Base-by-base conservation (phyloP, 2,113 vertebrate species). In the Dasyurus viverrinus region DNA sequence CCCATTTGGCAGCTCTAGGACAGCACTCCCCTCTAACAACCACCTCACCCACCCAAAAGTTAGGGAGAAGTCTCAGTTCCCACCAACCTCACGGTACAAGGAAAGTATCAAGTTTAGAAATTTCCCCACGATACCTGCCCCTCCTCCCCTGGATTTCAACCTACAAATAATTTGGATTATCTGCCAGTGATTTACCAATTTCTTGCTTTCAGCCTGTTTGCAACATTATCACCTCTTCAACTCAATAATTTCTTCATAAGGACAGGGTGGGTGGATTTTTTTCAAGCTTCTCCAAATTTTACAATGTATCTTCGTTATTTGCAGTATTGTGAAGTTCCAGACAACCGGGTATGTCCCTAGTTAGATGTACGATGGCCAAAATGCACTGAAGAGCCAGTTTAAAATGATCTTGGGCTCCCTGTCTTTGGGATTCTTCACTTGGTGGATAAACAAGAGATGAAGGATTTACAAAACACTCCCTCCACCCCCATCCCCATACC, bases 401-500 rank as follows among this genome's bases (percentile, higher is more conserved):
- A 47, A 42, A 42, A 94, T 68, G 57, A 55, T 47, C n/a, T 54
- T 26, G 0, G 68, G 76, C 48, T 76, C 26, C 3, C 0, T 5
- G 52, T 52, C 90, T 92, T 54, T 25, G 4, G 48, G 93, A n/a
- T 54, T 57, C 76, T 91, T 52, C n/a, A 36, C n/a, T 47, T 53
- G 48, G 84, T 36, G 6, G 47, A 24, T 1, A 25, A 52, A 54
- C 91, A 52, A 16, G 36, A 54, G 46, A 76, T 30, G 54, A 46
- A 27, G 47, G 55, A 26, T 14, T 95, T 91, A 98, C 47, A 97
- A 53, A 53, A 93, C 96, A 0, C 1, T 50, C 22, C 97, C 92
- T 92, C 96, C 96, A 8, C 53, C 23, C 0, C 92, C 92, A 2
- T 97, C 93, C 55, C 97, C 97, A 16, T 95, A 96, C 96, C 94